Conservation (phyloP, 1,140 invertebrate species). For the Papilio polytes region DNA sequence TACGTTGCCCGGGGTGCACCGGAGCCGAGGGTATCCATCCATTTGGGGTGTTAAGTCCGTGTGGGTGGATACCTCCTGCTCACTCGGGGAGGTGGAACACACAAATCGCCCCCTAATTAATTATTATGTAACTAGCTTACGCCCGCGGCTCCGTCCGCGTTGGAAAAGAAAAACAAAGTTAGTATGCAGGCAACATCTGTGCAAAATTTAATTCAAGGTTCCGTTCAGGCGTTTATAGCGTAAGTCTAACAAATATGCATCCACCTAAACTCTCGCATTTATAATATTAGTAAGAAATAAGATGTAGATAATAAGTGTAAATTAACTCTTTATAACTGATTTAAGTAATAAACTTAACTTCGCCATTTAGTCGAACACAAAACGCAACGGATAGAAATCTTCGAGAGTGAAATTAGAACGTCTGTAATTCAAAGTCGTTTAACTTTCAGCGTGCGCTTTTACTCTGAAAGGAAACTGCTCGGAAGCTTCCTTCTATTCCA, state of each 20-base stretch:
- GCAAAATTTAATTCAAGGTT: too few species aligned
- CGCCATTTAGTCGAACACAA: constrained; percentile 7
- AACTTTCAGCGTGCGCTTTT: constrained; percentile 15
- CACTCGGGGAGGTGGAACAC: neutral
- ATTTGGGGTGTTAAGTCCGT: neutral
- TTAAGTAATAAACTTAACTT: neutral
- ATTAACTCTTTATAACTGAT: neutral
- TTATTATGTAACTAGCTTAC: too few species aligned
- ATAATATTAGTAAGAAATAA: too few species aligned
- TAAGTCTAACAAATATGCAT: too few species aligned
- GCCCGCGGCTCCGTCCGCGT: too few species aligned
- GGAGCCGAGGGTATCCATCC: neutral
- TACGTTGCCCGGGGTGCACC: neutral
- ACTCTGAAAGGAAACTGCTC: constrained; percentile 4
- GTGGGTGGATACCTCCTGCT: neutral
- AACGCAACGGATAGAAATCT: constrained; percentile 10
- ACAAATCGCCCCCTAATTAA: neutral
- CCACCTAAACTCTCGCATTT: too few species aligned
- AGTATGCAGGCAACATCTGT: too few species aligned
- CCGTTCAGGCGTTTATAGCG: too few species aligned
- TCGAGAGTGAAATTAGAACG: constrained; percentile 11
- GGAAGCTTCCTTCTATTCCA: constrained; percentile 11
- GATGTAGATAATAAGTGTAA: neutral
- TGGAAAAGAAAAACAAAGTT: too few species aligned
- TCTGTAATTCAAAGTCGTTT: constrained; percentile 8